These are phyloP conservation scores for Lottia scabra DNA, from an alignment of 2,888 invertebrate species.

Conservation along the genomic window DNA sequence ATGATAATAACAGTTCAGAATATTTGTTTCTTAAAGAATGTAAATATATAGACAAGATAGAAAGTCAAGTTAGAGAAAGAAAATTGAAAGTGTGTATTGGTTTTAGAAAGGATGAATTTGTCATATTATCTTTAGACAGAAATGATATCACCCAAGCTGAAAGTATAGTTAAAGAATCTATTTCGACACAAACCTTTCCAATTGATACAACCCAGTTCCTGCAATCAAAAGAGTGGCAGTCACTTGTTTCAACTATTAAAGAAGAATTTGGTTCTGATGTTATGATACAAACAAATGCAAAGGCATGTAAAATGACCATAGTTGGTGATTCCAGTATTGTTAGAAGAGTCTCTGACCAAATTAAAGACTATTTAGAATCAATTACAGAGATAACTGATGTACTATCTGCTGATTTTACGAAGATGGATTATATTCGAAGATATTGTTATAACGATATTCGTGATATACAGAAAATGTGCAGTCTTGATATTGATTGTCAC, in stretches of 20 bases:
- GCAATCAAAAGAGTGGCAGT: not conserved
- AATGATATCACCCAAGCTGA: not conserved
- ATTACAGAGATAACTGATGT: not conserved
- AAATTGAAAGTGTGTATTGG: not conserved
- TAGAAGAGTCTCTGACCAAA: not conserved
- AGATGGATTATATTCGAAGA: not conserved
- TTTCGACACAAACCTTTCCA: not conserved
- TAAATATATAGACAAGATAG: not conserved
- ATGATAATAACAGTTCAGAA: too few relatives aligned
- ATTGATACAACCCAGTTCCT: not conserved
- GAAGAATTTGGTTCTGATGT: not conserved
- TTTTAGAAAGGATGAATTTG: not conserved
- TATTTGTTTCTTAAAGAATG: not conserved
- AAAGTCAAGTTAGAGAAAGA: not conserved
- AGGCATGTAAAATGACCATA: not conserved
- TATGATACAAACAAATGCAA: not conserved
- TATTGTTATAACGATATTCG: not conserved
- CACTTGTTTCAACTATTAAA: not conserved
- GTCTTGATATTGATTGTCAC: too few relatives aligned
- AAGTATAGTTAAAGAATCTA: not conserved
- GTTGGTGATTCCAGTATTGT: not conserved
- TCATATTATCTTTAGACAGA: not conserved
- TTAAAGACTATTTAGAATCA: not conserved
- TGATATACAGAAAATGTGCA: not conserved
- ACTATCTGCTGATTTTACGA: not conserved